phyloP scores from a whole-genome alignment of 2,113 vertebrate species.

The Fregata magnificens region DNA sequence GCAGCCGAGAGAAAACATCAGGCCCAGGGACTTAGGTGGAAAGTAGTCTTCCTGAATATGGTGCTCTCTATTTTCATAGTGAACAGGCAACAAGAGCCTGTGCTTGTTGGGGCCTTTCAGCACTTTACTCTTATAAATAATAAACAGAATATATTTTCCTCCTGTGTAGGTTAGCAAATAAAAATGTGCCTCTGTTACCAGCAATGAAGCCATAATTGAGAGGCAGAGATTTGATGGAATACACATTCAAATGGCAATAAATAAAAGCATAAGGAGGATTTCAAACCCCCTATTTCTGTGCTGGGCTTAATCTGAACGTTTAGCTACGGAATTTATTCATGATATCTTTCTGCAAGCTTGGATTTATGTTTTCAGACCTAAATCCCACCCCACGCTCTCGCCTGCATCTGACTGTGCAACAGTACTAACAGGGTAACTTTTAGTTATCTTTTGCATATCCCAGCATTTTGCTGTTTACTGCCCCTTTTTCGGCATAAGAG shows the following conservation, averaged over 20 bases:
- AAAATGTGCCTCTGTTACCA: background rate
- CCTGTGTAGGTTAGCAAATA: background rate
- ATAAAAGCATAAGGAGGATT: slow-evolving; percentile 4
- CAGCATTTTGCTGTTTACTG: background rate
- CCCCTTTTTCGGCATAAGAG: background rate
- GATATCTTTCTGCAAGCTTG: background rate
- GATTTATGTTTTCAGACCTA: background rate
- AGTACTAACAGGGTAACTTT: background rate
- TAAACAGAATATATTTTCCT: slow-evolving; percentile 49
- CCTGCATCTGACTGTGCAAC: background rate
- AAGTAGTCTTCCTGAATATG: background rate
- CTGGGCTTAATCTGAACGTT: background rate
- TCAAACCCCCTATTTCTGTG: background rate
- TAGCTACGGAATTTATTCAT: slow-evolving; percentile 6
- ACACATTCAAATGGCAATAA: background rate
- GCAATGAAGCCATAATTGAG: slow-evolving; percentile 14
- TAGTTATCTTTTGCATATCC: background rate
- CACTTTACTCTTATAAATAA: slow-evolving; percentile 55
- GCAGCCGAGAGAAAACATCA: background rate
- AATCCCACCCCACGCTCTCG: background rate
- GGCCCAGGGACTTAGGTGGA: background rate
- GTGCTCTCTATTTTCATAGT: background rate
- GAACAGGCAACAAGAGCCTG: background rate
- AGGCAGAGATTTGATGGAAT: slow-evolving; percentile 10
- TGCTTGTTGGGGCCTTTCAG: background rate